A percentile compares a stretch with the other conserved stretches of the same genome.
These are phyloP conservation scores for Cardinalis cardinalis DNA, from an alignment of 2,113 vertebrate species.

Conservation along the genomic window DNA sequence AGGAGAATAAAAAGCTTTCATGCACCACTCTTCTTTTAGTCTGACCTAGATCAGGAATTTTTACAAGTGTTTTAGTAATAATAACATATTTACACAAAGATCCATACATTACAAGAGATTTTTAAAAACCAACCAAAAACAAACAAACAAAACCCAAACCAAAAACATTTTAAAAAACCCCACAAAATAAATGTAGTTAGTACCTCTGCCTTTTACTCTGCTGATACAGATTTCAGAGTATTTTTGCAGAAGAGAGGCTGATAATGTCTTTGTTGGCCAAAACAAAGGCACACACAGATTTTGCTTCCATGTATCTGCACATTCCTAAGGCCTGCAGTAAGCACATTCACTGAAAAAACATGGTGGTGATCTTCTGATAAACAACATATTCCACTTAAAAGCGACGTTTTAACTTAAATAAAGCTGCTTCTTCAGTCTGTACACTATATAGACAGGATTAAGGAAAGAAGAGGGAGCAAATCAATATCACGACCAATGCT, in stretches of 20 bases:
- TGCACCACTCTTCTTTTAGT: rapidly evolving
- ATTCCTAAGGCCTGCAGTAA: background rate
- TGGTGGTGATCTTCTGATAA: background rate
- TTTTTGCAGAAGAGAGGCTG: background rate
- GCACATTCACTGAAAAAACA: background rate
- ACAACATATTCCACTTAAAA: background rate
- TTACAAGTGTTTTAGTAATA: background rate
- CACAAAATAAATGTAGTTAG: background rate
- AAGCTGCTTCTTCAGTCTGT: background rate
- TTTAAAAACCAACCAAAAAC: background rate
- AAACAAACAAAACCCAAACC: background rate
- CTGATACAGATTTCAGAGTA: background rate
- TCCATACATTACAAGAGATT: background rate
- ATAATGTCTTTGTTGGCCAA: background rate
- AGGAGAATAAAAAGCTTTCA: background rate
- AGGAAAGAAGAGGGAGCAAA: background rate
- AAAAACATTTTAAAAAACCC: background rate
- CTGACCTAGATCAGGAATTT: background rate
- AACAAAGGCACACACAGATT: background rate
- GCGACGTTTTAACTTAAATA: background rate
- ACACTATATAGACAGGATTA: background rate
- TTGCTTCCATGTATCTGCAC: background rate
- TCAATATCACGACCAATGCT: background rate
- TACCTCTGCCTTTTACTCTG: background rate
- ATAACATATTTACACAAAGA: background rate